Base-by-base conservation (phyloP, 2,797 vertebrate species). In the Malacoraja senta region DNA sequence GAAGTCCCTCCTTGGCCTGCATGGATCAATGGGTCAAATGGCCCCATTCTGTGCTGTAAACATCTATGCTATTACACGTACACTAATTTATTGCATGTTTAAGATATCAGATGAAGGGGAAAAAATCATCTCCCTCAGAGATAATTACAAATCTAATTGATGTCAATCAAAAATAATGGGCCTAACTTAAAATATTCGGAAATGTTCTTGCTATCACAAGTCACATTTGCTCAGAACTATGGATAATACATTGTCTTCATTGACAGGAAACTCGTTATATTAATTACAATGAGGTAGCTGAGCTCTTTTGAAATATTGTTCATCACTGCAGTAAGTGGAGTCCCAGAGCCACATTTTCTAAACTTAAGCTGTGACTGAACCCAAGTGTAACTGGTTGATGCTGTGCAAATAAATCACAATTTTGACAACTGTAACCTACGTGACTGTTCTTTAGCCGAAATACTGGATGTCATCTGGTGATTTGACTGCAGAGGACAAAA, bases 221-320 rank as follows among this genome's bases (percentile, higher is more conserved):
- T 61, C 13, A 83, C 21, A 83, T n/a, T 86, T 65, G 58, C 29
- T 63, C 58, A 32, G 53, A 15, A 17, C 29, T 86, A 29, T 17
- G 83, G 26, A 86, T 86, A 32, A 86, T 86, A 63, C 83, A 86
- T 86, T 86, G 58, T 61, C 83, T 63, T 86, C 83, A 86, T n/a
- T 63, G 83, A 86, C 26, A 65, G n/a, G n/a, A 15, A 86, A 86
- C 58, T 65, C 29, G 19, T 86, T 65, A 86, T 86, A 29, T 32
- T 65, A 63, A 65, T 63, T 86, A n/a, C 29, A 63, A 86, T 63
- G 58, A 19, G 83, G 29, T 29, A 86, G 58, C 83, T 86, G 29
- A 63, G 53, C 12, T 61, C 9, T 84, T 86, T 6, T 65, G 26
- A 86, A 86, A 65, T 65, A 65, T 86, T 63, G 1, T n/a, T 32